Conservation (phyloP, 2,113 vertebrate species). For the Microcebus jonahi region DNA sequence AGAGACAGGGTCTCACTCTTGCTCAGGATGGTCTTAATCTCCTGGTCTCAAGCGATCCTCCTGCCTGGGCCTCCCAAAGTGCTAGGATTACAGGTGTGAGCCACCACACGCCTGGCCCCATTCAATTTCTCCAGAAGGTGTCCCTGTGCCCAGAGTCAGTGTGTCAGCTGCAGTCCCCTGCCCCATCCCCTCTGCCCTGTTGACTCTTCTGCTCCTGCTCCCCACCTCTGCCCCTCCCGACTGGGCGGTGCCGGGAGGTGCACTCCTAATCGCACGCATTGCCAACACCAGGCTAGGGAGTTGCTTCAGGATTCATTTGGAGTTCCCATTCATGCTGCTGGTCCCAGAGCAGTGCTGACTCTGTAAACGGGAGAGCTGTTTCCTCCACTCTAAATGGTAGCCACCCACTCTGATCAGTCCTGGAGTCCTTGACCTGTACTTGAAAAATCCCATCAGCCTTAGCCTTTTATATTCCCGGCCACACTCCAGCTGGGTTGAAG, state of each 20-base stretch:
- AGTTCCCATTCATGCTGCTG: too few relatives aligned
- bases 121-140: background rate
- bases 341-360: too few relatives aligned
- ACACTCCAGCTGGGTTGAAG: background rate
- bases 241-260: background rate
- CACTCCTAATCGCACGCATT: too few relatives aligned
- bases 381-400: background rate
- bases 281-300: background rate
- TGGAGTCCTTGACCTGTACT: background rate
- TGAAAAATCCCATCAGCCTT: background rate
- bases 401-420: background rate
- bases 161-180: background rate
- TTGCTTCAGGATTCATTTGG: background rate
- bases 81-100: too few relatives aligned
- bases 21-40: too few relatives aligned
- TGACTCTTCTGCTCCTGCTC: background rate
- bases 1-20: too few relatives aligned
- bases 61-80: too few relatives aligned
- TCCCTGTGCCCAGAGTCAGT: too few relatives aligned
- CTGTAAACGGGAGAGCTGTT: background rate
- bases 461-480: background rate
- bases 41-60: too few relatives aligned
- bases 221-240: fast-evolving
- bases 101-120: too few relatives aligned
- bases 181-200: background rate